Evolutionary conservation across 2,797 vertebrate species (phyloP), one percentile per base, ranked within the genome.

Genomic region (Crocodylus rhombifer): DNA sequence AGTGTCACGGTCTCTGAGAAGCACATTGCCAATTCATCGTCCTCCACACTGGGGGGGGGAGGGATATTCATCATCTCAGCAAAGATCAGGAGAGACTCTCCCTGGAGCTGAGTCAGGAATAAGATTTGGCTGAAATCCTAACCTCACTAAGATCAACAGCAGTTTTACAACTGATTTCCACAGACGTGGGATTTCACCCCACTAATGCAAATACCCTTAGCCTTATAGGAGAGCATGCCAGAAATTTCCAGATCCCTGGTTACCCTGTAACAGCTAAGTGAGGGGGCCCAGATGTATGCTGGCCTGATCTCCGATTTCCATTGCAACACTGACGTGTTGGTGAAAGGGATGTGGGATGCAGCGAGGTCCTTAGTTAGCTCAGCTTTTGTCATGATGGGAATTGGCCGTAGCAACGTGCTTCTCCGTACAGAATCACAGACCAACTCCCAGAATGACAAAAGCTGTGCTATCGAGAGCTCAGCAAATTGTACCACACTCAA

Each of bases 1-100:
- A 51, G 15, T 1, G 33, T 1, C 1, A 3, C 30, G 61, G 57
- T 30, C 0, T 0, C 64, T 1, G 2, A 77, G 60, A 56, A 36
- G 25, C 2, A 1, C 84, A 60, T 3, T 42, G 65, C 60, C 57
- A 20, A 57, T 21, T 82, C 63, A 77, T 12, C 74, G 77, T 85
- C 14, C 82, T 61, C 21, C 67, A 71, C 33, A 71, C 8, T 42
- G 8, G 25, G 42, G 25, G 23, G 21, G 33, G 67, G 67, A 25
- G 67, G 20, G 23, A 71, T 71, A 42, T 71, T 71, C 21, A 25
- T 71, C 20, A 14, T 71, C 36, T 71, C 6, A 42, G 21, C 67
- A 33, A 71, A 42, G 36, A 71, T 3, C 67, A 71, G 67, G 20
- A 71, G 25, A 71, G 33, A 71, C 67, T 71, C 67, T 36, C 36